Base-by-base conservation (phyloP, 2,113 vertebrate species). In the Eurypyga helias region DNA sequence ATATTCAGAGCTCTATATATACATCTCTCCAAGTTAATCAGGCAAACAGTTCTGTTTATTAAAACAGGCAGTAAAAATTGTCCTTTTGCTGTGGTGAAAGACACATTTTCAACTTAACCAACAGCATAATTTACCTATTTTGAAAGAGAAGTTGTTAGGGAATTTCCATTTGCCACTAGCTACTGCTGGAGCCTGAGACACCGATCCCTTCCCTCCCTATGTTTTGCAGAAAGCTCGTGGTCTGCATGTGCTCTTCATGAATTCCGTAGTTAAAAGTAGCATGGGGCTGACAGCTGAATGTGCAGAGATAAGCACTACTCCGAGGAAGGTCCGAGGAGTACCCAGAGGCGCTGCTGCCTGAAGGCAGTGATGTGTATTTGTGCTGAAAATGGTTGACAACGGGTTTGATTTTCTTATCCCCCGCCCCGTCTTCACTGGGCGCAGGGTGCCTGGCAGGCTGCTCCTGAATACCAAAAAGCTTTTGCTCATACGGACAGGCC, bases 201-300 rank as follows among this genome's bases (percentile, higher is more conserved):
- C 26, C 82, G 41, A 0, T 87, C 36, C 28, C n/a, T 92, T 3
- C 2, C 36, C 29, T 85, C 43, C 52, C 28, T 65, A 0, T 28
- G 31, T 80, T 87, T 62, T 91, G 52, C 75, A 80, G 41, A 71
- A 83, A 69, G 4, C 49, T 91, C 15, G 0, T 79, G 36, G 41
- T 90, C 54, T 70, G 54, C 36, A 12, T 38, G n/a, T 57, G 38
- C n/a, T 91, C 52, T 64, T 90, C 58, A 20, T 91, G 90, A 69
- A 85, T 77, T 83, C 89, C 41, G 26, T 67, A 58, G 61, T 93
- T 79, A 78, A 58, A 79, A 72, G 78, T 72, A 85, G 62, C n/a
- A 24, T 20, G 54, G 21, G 29, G 25, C 84, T 61, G 82, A 85
- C 87, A 94, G 91, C 91, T 88, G 93, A 84, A 69, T 7, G 5